These are phyloP conservation scores for Drosophila barbarae DNA, from an alignment of 2,888 invertebrate genomes.

Conservation along the genomic window DNA sequence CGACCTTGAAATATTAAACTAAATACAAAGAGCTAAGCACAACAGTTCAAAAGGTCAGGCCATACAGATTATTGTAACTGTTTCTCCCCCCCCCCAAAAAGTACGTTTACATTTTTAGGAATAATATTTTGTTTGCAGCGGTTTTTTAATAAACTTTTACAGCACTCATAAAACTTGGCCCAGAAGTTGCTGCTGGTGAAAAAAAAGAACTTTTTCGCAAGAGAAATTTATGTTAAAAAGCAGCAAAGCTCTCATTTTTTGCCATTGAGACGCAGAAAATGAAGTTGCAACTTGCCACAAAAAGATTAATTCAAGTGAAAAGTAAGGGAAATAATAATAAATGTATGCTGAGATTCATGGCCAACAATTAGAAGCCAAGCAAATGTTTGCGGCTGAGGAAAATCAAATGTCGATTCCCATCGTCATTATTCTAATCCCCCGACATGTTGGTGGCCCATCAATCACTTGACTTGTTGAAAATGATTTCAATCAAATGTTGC, in stretches of 20 bases:
- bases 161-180: conserved; percentile 68
- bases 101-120: conserved; percentile 48
- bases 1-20: conserved; percentile 40
- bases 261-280: conserved; percentile 48
- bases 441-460: conserved; percentile 45
- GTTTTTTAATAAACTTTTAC: conserved; percentile 65
- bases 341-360: conserved; percentile 19
- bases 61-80: conserved; percentile 16
- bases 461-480: conserved; percentile 54
- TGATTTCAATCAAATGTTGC: conserved; percentile 53
- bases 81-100: conserved; percentile 9
- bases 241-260: conserved; percentile 27
- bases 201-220: conserved; percentile 49
- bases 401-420: conserved; percentile 51
- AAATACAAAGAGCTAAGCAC: conserved; percentile 7
- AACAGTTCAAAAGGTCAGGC: conserved; percentile 24
- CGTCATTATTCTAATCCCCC: conserved; percentile 48
- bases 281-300: conserved; percentile 44
- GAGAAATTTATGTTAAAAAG: conserved; percentile 66
- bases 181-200: conserved; percentile 41
- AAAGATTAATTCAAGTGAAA: conserved; percentile 56
- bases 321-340: conserved; percentile 21
- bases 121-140: conserved; percentile 66
- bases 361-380: conserved; percentile 22
- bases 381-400: conserved; percentile 29